Evolutionary conservation across 1,140 invertebrate species (phyloP), one percentile per base, ranked within the genome.

Genomic region (Drosophila ficusphila): DNA sequence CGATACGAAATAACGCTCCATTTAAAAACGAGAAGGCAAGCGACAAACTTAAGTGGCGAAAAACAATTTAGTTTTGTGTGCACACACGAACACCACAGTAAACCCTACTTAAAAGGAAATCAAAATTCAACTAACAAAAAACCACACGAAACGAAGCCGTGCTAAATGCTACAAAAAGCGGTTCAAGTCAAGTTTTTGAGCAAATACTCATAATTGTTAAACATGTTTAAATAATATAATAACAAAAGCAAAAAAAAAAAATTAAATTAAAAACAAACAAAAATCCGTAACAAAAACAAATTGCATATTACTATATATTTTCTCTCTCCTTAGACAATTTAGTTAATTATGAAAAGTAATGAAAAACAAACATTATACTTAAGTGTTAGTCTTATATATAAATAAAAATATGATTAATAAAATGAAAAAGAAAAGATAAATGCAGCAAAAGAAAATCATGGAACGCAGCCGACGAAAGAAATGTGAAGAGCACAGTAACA

Each of bases 301-400:
- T 51, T 56, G 56, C 57, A 78, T 82, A 69, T 65, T 79, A 70
- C 25, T 60, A 85, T 67, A 69, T 81, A 89, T 86, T 68, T 82
- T 81, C 81, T 81, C 69, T 89, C 86, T 89, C 69, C 76, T 89
- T 89, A 89, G 86, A 86, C 62, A 89, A 79, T 89, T 89, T 89
- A 89, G 86, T 89, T 89, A 85, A 73, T 83, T 89, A 72, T 89
- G 77, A 52, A 78, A 54, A 82, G 62, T 68, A 81, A 79, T 21
- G 56, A 70, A 79, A 73, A 58, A 71, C 44, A 62, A 69, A 78
- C 51, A 79, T 81, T 89, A 89, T 61, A 74, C 36, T 71, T 90
- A 90, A 90, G 81, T 90, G 81, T 90, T 89, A 89, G 79, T 81
- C 76, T 82, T 90, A 90, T 78, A 90, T 75, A 85, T 83, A 86